A percentile compares a stretch with the other conserved stretches of the same genome.
phyloP scores from a whole-genome alignment of 2,113 vertebrate species.

The Macquaria australasica region DNA sequence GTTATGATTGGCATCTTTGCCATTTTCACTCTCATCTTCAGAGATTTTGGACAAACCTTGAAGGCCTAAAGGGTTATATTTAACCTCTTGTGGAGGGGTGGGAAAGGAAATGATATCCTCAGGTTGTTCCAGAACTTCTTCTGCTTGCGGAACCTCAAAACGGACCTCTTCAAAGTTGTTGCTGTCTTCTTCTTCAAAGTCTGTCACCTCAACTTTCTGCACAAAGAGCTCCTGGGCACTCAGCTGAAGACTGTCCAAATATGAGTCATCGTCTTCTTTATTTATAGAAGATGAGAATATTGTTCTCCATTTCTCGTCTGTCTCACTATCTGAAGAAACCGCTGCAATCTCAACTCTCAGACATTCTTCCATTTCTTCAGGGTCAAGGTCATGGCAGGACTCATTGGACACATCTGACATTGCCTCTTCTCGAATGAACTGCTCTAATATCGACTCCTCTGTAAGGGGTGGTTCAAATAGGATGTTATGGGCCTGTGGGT shows the following conservation, averaged over 20 bases:
- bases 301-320: slow-evolving; percentile 85
- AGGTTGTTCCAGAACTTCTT: slow-evolving; percentile 80
- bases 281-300: slow-evolving; percentile 88
- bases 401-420: slow-evolving; percentile 83
- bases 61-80: slow-evolving; percentile 72
- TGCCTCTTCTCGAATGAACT: slow-evolving; percentile 78
- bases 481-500: slow-evolving; percentile 47
- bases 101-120: slow-evolving; percentile 51
- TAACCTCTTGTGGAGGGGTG: slow-evolving; percentile 73
- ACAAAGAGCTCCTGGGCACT: slow-evolving; percentile 86
- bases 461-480: slow-evolving; percentile 51
- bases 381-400: slow-evolving; percentile 75
- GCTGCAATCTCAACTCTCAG: slow-evolving; percentile 81
- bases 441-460: slow-evolving; percentile 75
- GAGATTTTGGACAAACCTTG: slow-evolving; percentile 84
- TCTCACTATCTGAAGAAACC: slow-evolving; percentile 80
- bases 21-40: slow-evolving; percentile 82
- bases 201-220: slow-evolving; percentile 76
- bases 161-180: slow-evolving; percentile 50
- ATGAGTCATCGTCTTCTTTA: slow-evolving; percentile 86
- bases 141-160: slow-evolving; percentile 65
- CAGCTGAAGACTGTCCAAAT: slow-evolving; percentile 83
- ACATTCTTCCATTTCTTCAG: slow-evolving; percentile 79
- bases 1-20: slow-evolving; percentile 67
- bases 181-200: slow-evolving; percentile 56